Evolutionary conservation across 2,797 vertebrate species (phyloP).

Genomic region (Dicrostonyx torquatus): DNA sequence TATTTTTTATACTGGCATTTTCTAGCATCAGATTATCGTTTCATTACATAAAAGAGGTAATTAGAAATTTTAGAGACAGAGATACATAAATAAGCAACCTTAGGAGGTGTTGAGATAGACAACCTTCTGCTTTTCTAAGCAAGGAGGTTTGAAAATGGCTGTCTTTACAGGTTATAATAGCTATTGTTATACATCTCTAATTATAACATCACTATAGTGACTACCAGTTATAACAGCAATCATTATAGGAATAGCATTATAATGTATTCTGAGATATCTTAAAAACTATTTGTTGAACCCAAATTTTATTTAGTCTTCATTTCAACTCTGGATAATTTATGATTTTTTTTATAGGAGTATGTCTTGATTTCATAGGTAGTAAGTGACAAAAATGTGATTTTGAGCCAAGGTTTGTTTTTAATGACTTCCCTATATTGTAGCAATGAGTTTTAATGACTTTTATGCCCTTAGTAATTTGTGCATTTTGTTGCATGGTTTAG

Average conservation of each 20-base stretch:
- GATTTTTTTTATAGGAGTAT: neutral
- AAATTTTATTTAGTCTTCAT: neutral
- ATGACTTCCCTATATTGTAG: neutral
- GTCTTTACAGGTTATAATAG: neutral
- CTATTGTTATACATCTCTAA: neutral
- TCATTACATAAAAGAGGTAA: neutral
- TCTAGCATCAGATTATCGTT: neutral
- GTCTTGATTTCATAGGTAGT: neutral
- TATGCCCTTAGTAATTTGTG: slow-evolving; percentile 30
- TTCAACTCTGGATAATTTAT: neutral
- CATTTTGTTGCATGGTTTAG: slow-evolving; percentile 24
- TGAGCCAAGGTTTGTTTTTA: slow-evolving; percentile 19
- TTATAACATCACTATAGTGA: neutral
- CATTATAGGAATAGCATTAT: neutral
- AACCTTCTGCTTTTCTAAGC: neutral
- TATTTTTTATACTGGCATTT: neutral
- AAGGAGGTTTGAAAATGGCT: neutral
- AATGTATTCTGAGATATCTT: neutral
- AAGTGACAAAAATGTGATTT: neutral
- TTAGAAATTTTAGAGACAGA: slow-evolving; percentile 13
- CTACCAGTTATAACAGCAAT: neutral
- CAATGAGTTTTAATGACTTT: neutral
- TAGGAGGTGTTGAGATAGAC: neutral
- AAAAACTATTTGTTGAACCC: neutral
- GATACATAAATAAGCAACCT: neutral